phyloP scores from a whole-genome alignment of 2,797 vertebrate species.

The Hapalemur alaotrensis region DNA sequence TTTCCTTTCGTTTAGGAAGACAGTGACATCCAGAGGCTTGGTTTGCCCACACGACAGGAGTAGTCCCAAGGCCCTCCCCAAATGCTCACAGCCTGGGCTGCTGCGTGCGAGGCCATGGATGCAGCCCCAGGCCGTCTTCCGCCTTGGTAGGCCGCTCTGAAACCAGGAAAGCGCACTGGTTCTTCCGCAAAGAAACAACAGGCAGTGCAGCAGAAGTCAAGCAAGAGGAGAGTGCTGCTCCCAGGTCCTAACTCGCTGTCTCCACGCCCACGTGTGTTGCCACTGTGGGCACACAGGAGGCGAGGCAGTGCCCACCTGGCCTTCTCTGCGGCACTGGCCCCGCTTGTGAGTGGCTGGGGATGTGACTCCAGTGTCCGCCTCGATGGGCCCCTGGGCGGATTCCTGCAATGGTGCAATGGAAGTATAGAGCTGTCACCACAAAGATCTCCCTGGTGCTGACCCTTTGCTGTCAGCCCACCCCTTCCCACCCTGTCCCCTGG shows the following conservation, averaged over 20 bases:
- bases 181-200: neutral
- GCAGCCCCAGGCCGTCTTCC: accelerated
- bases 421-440: accelerated
- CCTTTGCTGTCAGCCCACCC: neutral
- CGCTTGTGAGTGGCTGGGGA: neutral
- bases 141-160: neutral
- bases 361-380: neutral
- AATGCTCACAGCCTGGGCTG: neutral
- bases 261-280: neutral
- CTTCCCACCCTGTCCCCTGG: neutral
- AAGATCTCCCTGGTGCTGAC: neutral
- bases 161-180: neutral
- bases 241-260: neutral
- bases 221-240: no score
- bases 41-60: neutral
- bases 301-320: neutral
- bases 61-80: neutral
- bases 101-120: neutral
- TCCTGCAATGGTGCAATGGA: no score
- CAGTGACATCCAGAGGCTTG: neutral
- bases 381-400: neutral
- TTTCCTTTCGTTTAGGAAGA: neutral
- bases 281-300: neutral
- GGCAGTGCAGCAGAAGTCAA: neutral
- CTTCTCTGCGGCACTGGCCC: neutral